Base-by-base conservation (phyloP, 2,888 invertebrate species). In the Danaus chrysippus region DNA sequence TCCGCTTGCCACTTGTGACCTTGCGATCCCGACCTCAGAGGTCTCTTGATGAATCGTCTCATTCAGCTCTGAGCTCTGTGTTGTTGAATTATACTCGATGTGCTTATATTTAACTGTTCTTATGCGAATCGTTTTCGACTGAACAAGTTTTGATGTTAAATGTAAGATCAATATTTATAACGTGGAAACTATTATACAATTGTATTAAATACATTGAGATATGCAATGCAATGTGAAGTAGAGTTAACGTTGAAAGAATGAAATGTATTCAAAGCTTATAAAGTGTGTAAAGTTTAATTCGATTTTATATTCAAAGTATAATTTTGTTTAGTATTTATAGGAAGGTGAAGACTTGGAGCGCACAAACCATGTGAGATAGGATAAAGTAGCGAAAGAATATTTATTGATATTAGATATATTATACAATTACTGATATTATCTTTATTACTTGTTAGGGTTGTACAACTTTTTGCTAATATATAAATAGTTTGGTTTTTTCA, bases 281-380 rank as follows among this genome's bases (percentile, higher is more conserved):
- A 59, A 63, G 61, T 56, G 60, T 67, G 62, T 49, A 62, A 63
- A 59, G 57, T 64, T 62, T 53, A 59, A 62, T 65, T 59, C 58
- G 59, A 76, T 75, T 72, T 59, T 62, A 66, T 62, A 67, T 67
- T 70, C 54, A 63, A 69, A 69, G 70, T 60, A 58, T 65, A 65
- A 63, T 59, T 81, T 77, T 49, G 81, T 76, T 76, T 82, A 81
- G 76, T 73, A 81, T 79, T 77, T 83, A 76, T 80, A 80, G 65
- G 73, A 78, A 69, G 80, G 81, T 63, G 81, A 82, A 78, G 85
- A 87, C 79, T 85, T 79, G 86, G 87, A 85, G 86, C 90, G 90
- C 90, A 90, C 90, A 90, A 90, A 70, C 81, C 81, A 71, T 81
- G 90, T 90, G 90, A 90, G 84, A 86, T 86, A 87, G 78, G 69